Conservation (phyloP, 1,140 invertebrate genomes). For the Daktulosphaira vitifoliae region DNA sequence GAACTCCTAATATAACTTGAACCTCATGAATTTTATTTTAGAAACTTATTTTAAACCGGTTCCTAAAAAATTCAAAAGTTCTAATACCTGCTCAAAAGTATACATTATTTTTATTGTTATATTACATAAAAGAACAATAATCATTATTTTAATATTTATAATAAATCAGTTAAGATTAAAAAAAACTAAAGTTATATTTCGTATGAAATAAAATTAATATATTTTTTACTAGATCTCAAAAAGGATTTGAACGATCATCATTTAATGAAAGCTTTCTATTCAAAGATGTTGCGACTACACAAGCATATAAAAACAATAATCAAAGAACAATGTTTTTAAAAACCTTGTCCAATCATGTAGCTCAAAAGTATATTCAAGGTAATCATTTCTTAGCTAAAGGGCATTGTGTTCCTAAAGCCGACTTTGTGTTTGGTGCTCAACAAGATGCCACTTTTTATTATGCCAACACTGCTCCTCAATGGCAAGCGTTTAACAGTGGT, state of each 20-base stretch:
- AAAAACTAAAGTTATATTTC: no score
- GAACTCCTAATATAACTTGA: no score
- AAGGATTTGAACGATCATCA: neutral
- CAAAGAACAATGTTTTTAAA: neutral
- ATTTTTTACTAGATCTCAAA: constrained; percentile 27
- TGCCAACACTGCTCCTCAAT: constrained; percentile 51
- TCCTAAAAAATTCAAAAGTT: no score
- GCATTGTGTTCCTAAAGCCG: constrained; percentile 46
- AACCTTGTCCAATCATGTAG: neutral
- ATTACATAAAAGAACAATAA: no score
- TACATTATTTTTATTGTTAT: no score
- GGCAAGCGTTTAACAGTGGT: constrained; percentile 49
- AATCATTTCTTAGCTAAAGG: constrained; percentile 40
- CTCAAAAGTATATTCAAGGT: neutral
- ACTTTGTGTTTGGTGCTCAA: constrained; percentile 45
- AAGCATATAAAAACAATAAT: neutral
- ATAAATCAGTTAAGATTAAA: no score
- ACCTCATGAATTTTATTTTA: no score
- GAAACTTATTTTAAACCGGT: no score
- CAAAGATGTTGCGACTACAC: neutral
- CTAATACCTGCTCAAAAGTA: no score
- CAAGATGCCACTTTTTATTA: constrained; percentile 47
- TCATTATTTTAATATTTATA: no score
- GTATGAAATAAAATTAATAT: no score
- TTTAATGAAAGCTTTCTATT: constrained; percentile 20